A percentile compares a stretch with the other conserved stretches of the same genome.
phyloP scores from a whole-genome alignment of 2,113 vertebrate species.

The Cranoglanis bouderius region DNA sequence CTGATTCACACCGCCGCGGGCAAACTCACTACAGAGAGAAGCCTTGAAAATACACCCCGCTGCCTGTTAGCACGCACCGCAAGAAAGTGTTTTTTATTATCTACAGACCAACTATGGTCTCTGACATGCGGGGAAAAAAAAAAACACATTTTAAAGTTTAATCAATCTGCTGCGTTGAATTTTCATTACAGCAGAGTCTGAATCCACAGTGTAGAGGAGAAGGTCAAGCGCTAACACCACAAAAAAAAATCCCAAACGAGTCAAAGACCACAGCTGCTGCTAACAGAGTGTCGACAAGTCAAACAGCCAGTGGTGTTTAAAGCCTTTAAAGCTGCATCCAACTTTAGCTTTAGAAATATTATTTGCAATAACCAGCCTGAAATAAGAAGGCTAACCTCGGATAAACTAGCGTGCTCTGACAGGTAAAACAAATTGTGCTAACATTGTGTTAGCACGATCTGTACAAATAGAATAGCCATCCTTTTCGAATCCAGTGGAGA shows the following conservation, averaged over 20 bases:
- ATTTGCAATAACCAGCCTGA: neutral
- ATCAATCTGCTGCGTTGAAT: slow-evolving; percentile 17
- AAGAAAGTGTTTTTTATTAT: slow-evolving; percentile 23
- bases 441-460: neutral
- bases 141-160: slow-evolving; percentile 28
- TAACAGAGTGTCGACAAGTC: neutral
- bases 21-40: slow-evolving; percentile 40
- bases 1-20: slow-evolving; percentile 47
- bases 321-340: too few species aligned
- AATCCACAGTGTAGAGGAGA: neutral
- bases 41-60: slow-evolving; percentile 5
- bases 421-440: neutral
- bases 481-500: neutral
- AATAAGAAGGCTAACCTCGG: neutral
- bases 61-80: slow-evolving; percentile 3
- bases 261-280: neutral
- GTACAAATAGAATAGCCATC: neutral
- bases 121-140: slow-evolving; percentile 15
- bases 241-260: neutral
- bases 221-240: slow-evolving; percentile 9
- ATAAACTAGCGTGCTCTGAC: neutral
- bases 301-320: neutral
- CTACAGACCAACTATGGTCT: slow-evolving; percentile 4
- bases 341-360: neutral
- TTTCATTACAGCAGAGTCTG: neutral